Percentiles rank a stretch among this genome's conserved stretches.
Conservation (phyloP, 1,140 invertebrate genomes). For the Drosophila seguyi region DNA sequence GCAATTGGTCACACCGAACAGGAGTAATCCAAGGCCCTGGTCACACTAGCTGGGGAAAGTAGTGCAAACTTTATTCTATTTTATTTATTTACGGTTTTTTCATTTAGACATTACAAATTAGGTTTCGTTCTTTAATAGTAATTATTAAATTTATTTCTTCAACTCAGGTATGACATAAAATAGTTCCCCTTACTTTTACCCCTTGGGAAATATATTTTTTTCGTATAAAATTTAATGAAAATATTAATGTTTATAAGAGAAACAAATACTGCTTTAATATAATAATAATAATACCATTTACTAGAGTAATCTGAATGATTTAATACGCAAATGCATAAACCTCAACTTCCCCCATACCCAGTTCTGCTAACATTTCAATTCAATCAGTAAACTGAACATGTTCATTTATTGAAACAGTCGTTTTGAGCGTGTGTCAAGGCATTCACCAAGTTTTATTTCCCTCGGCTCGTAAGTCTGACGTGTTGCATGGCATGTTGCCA, state of each 20-base stretch:
- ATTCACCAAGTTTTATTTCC: conserved; percentile 32
- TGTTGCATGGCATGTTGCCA: conserved; percentile 48
- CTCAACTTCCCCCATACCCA: too few species aligned
- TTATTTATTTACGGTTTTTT: too few species aligned
- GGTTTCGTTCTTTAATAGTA: not conserved
- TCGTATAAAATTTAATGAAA: not conserved
- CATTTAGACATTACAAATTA: too few species aligned
- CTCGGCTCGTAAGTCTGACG: conserved; percentile 6
- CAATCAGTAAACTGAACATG: conserved; percentile 8
- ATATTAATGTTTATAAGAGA: not conserved
- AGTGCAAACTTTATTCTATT: too few species aligned
- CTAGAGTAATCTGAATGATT: not conserved
- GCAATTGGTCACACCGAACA: not conserved
- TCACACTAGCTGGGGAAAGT: not conserved
- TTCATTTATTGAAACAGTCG: conserved; percentile 28
- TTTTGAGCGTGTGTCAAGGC: conserved; percentile 16
- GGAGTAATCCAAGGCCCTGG: not conserved
- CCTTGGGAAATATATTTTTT: not conserved
- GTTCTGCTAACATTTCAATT: not conserved
- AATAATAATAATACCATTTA: too few species aligned
- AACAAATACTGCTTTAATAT: not conserved
- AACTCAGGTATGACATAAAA: too few species aligned
- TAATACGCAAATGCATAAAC: not conserved
- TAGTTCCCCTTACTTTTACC: not conserved
- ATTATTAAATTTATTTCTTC: not conserved